A percentile compares a stretch with the other conserved stretches of the same genome.
Conservation (phyloP, 2,113 vertebrate genomes). For the Motacilla alba region DNA sequence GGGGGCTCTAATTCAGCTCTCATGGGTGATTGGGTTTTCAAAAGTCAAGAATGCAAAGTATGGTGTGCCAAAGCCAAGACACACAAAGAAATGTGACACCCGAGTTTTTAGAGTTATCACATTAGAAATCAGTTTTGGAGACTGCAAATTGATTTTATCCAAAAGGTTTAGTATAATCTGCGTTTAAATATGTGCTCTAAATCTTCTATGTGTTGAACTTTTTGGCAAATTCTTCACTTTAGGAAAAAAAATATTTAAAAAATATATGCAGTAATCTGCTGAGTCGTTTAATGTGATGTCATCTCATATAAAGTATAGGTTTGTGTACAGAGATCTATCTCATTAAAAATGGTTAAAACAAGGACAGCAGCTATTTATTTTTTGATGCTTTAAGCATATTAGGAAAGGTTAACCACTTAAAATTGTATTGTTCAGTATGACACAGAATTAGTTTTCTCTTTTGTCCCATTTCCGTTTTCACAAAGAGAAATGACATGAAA, state of each 20-base stretch:
- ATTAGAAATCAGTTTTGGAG: neutral
- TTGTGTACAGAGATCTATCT: neutral
- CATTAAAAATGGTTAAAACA: neutral
- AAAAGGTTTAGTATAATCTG: neutral
- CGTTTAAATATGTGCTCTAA: neutral
- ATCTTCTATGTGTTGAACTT: neutral
- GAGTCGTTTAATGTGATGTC: neutral
- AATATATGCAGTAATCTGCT: neutral
- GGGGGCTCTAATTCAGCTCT: neutral
- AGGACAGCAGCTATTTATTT: neutral
- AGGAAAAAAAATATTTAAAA: neutral
- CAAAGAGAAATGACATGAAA: neutral
- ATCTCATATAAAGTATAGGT: neutral
- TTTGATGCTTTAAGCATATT: neutral
- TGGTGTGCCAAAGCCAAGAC: neutral
- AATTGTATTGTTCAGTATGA: neutral
- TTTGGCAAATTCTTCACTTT: neutral
- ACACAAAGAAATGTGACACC: neutral
- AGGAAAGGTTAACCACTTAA: neutral
- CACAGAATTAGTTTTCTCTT: neutral
- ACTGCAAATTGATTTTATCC: neutral
- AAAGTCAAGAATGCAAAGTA: neutral
- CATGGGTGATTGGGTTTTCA: neutral
- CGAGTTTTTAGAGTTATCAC: neutral
- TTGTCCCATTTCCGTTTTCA: neutral